phyloP scores from a whole-genome alignment of 1,140 invertebrate genomes.

The Camponotus floridanus region DNA sequence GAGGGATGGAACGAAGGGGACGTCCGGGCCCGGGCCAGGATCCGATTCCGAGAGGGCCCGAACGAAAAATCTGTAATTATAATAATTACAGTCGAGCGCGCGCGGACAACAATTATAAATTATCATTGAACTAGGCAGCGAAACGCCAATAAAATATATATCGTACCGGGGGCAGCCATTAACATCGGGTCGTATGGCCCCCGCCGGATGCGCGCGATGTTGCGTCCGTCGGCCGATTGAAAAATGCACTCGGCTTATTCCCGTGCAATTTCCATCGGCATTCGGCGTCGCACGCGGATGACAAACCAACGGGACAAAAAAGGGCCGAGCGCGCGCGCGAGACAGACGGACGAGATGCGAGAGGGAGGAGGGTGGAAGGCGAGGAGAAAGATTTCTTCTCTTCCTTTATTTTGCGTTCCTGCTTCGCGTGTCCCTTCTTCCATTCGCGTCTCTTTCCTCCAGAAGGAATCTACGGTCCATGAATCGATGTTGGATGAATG shows the following conservation, averaged over 20 bases:
- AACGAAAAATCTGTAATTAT: slow-evolving; percentile 83
- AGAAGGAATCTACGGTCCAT: slow-evolving; percentile 34
- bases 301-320: slow-evolving; percentile 68
- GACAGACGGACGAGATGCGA: slow-evolving; percentile 28
- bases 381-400: slow-evolving; percentile 48
- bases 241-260: slow-evolving; percentile 73
- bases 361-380: slow-evolving; percentile 17
- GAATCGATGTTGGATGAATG: slow-evolving; percentile 70
- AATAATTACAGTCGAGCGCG: slow-evolving; percentile 80
- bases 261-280: slow-evolving; percentile 72
- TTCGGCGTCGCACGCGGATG: slow-evolving; percentile 69
- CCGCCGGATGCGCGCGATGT: slow-evolving; percentile 30
- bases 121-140: slow-evolving; percentile 83
- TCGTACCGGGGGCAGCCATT: slow-evolving; percentile 62
- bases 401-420: background rate
- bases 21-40: slow-evolving; percentile 76
- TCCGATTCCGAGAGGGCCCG: slow-evolving; percentile 72
- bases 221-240: slow-evolving; percentile 61
- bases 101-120: slow-evolving; percentile 83
- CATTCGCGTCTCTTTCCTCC: background rate
- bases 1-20: slow-evolving; percentile 71
- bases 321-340: slow-evolving; percentile 54
- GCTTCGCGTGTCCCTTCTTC: background rate
- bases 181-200: slow-evolving; percentile 47
- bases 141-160: slow-evolving; percentile 79